Percentiles rank a stretch among this genome's conserved stretches.
Evolutionary conservation across 2,888 invertebrate genomes (phyloP).

Genomic region (Limnephilus rhombicus): DNA sequence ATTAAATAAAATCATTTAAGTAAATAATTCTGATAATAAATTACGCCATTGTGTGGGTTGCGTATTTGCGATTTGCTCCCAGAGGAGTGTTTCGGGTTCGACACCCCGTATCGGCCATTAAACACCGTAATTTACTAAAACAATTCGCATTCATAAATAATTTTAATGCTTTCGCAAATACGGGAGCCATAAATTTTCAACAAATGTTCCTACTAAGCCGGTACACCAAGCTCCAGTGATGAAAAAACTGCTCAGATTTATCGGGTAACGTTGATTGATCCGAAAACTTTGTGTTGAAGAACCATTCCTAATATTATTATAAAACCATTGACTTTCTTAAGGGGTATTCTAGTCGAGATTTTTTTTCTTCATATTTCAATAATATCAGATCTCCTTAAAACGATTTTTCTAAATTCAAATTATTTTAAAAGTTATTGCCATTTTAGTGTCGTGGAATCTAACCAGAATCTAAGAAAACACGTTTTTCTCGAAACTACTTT

Average conservation of each 20-base stretch:
- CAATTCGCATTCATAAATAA: slow-evolving; percentile 66
- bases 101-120: slow-evolving; percentile 62
- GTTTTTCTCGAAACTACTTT: too few species aligned
- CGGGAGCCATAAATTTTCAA: slow-evolving; percentile 56
- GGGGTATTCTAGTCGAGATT: too few species aligned
- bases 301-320: too few species aligned
- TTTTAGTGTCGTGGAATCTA: too few species aligned
- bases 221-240: slow-evolving; percentile 26
- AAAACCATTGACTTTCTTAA: too few species aligned
- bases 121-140: slow-evolving; percentile 66
- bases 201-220: slow-evolving; percentile 53
- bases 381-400: too few species aligned
- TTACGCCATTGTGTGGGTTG: not conserved
- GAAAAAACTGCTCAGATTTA: not conserved
- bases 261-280: not conserved
- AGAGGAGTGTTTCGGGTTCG: slow-evolving; percentile 45
- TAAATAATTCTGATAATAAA: slow-evolving; percentile 34
- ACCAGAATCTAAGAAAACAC: too few species aligned
- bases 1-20: slow-evolving; percentile 2
- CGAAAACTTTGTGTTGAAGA: too few species aligned
- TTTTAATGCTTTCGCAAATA: slow-evolving; percentile 66
- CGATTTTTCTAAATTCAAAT: too few species aligned
- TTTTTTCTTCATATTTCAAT: too few species aligned
- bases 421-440: too few species aligned
- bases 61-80: slow-evolving; percentile 33